Conservation (phyloP, 2,797 vertebrate species). For the Oophaga sylvatica region DNA sequence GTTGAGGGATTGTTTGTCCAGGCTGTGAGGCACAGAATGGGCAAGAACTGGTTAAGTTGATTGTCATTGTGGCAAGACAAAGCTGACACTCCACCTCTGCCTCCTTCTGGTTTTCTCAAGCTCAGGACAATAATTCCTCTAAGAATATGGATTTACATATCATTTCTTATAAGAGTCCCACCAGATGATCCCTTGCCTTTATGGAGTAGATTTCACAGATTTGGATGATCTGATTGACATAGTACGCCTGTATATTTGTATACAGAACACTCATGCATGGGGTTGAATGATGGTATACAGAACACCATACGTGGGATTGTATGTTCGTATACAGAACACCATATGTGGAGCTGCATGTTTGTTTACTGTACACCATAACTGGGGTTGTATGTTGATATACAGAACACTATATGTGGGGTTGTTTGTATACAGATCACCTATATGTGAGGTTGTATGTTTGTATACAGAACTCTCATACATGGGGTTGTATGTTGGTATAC, state of each 20-base stretch:
- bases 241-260: not conserved
- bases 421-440: too few relatives aligned
- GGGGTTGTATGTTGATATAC: too few relatives aligned
- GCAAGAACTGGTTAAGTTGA: conserved; percentile 41
- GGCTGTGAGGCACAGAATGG: not conserved
- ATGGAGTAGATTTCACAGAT: not conserved
- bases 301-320: too few relatives aligned
- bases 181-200: conserved; percentile 15
- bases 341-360: too few relatives aligned
- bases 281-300: not conserved
- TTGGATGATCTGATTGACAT: not conserved
- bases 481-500: too few relatives aligned
- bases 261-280: not conserved
- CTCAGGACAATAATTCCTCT: conserved; percentile 38
- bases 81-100: conserved; percentile 31
- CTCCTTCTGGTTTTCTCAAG: conserved; percentile 31
- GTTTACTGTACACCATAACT: too few relatives aligned
- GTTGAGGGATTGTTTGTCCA: not conserved
- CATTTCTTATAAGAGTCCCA: conserved; percentile 20
- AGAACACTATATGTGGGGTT: too few relatives aligned
- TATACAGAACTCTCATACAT: too few relatives aligned
- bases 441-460: too few relatives aligned
- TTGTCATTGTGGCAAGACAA: conserved; percentile 50
- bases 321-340: too few relatives aligned
- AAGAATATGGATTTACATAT: conserved; percentile 49